Evolutionary conservation across 2,797 vertebrate species (phyloP), one percentile per base, ranked within the genome.

Genomic region (Pachyuromys duprasi): DNA sequence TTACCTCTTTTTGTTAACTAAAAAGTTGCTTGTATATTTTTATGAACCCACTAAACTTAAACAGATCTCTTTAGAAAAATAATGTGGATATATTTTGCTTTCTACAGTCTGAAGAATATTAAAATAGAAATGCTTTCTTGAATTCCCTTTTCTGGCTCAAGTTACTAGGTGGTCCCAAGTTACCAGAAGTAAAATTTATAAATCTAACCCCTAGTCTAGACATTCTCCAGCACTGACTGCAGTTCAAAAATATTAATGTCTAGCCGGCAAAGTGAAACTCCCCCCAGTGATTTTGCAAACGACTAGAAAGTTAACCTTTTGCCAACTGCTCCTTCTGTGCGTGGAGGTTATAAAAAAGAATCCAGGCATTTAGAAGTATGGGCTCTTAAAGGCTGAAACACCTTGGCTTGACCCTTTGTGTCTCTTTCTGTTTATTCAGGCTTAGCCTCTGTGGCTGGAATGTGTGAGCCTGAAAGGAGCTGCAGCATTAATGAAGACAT

Each of bases 401-500:
- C 98, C 98, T 99, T 99, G 99, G 98, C 99, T 98, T 99, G 98
- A 99, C 99, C 98, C 98, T 98, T 98, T 99, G 98, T 99, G 98
- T 99, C 98, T 99, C 98, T 98, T 97, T 98, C 98, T 99, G 98
- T 99, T 98, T 99, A 98, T 98, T 98, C 98, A 99, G 99, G 99
- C 98, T 99, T 99, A 99, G 99, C 99, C 97, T 99, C 99, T 45
- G 99, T 99, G 98, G 99, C 99, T 98, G 99, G 99, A 99, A 99
- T 99, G 99, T 99, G 99, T 97, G 99, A 99, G 98, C 99, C 99
- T 72, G 99, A 99, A 98, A 99, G 99, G 98, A 99, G 99, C 98
- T 99, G 99, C 99, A 99, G 99, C 99, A 99, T 99, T 99, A 99
- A 99, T 98, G 99, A 99, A 99, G 99, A 99, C 98, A 99, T 99